These are phyloP conservation scores for Eurypyga helias DNA, from an alignment of 2,113 vertebrate species.

Conservation along the genomic window DNA sequence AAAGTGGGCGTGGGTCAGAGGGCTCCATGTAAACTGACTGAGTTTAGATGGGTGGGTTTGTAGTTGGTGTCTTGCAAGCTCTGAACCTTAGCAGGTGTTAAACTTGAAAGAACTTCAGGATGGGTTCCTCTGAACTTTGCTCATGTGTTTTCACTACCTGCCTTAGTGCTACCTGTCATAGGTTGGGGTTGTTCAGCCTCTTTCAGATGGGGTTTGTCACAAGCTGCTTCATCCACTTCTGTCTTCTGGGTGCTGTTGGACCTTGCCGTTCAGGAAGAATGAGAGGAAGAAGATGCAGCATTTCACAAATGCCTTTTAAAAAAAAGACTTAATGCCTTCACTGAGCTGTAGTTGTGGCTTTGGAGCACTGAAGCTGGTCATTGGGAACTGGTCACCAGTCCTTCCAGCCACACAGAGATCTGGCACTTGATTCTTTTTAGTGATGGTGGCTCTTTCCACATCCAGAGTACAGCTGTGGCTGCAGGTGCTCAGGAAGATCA, in stretches of 20 bases:
- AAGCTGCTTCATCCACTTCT: not conserved
- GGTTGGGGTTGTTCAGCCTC: not conserved
- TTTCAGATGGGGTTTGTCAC: not conserved
- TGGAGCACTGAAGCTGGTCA: not conserved
- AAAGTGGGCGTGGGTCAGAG: not conserved
- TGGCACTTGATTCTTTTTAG: not conserved
- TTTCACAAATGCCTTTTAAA: not conserved
- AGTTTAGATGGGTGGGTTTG: not conserved
- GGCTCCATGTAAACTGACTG: fast-evolving
- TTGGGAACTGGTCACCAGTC: not conserved
- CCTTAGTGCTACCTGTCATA: not conserved
- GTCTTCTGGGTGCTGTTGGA: not conserved
- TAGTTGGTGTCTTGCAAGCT: not conserved
- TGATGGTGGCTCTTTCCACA: not conserved
- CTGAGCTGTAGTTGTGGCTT: not conserved
- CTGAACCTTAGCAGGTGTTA: not conserved
- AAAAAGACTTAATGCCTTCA: not conserved
- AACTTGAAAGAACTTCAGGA: not conserved
- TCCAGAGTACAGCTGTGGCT: not conserved
- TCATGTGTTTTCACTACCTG: fast-evolving
- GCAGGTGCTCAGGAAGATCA: not conserved
- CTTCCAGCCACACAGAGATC: not conserved
- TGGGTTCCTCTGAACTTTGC: not conserved
- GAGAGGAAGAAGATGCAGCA: not conserved
- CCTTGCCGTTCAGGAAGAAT: not conserved